Base-by-base conservation (phyloP, 2,113 vertebrate genomes). In the Hiodon tergisus region DNA sequence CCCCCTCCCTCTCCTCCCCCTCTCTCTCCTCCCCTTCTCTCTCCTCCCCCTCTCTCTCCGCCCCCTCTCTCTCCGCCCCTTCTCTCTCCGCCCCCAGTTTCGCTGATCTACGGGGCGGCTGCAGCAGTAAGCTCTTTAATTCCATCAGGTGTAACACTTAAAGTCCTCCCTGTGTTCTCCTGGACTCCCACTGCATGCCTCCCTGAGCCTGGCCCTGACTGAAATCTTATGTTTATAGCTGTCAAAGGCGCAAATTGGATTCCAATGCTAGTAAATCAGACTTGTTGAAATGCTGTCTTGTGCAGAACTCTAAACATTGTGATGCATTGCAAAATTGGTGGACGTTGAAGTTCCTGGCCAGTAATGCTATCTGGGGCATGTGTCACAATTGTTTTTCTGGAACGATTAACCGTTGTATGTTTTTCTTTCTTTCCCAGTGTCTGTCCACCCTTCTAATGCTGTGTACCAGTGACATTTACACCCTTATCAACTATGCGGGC, bases 391-490 rank as follows among this genome's bases (percentile, higher is more conserved):
- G 58, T 58, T 71, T 58, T 5, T 5, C 69, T 3, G 53, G 54
- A 47, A 58, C 31, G 58, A 13, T 13, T 31, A 13, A 4, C 31
- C n/a, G 10, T 1, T 7, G 46, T 47, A n/a, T 17, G n/a, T 53
- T 48, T 63, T 5, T 62, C 60, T 60, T 51, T 77, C 51, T 50
- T 69, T 8, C 67, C 9, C 75, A 94, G 91, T 88, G 90, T 63
- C 65, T 92, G 67, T 91, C 92, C 51, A 93, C 92, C 6, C 81
- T 94, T 72, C 86, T 94, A 81, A 94, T 94, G 93, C 81, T 94
- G 83, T 88, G 89, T 73, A 93, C 92, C 77, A 91, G 90, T 6
- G 92, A 95, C 82, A 94, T 94, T 66, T 94, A 94, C 87, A 94
- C 92, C 2, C 90, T 94, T 73, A 95, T 94, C 82, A 95, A 93